Conservation (phyloP, 2,888 invertebrate genomes). For the Smittia aterrima region DNA sequence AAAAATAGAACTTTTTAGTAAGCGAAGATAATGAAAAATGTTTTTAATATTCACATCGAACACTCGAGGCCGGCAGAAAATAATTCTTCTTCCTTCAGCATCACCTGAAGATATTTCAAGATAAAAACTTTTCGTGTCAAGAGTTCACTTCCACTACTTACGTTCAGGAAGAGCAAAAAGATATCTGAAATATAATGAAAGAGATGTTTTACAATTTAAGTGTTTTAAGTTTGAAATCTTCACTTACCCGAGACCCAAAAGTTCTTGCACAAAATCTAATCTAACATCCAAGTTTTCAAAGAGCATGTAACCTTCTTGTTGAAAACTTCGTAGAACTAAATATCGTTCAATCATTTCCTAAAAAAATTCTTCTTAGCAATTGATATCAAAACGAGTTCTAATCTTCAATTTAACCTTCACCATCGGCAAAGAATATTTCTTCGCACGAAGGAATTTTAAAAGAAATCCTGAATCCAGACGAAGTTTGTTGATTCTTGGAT, state of each 20-base stretch:
- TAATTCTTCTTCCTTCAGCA: slow-evolving; percentile 68
- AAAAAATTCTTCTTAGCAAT: too few species aligned
- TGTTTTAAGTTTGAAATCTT: not conserved
- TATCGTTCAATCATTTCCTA: slow-evolving; percentile 76
- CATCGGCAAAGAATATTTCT: slow-evolving; percentile 77
- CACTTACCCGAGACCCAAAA: slow-evolving; percentile 62
- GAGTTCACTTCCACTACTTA: too few species aligned
- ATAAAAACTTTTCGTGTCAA: not conserved
- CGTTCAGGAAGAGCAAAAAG: not conserved
- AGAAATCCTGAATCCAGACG: slow-evolving; percentile 69
- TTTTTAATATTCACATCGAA: slow-evolving; percentile 77
- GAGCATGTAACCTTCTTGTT: slow-evolving; percentile 64
- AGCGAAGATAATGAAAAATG: slow-evolving; percentile 54
- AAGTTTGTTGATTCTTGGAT: slow-evolving; percentile 66
- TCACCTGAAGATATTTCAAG: slow-evolving; percentile 55
- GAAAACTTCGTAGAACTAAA: slow-evolving; percentile 71
- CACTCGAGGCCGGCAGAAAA: slow-evolving; percentile 65
- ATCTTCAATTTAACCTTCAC: too few species aligned
- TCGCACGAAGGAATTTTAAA: slow-evolving; percentile 72
- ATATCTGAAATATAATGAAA: not conserved
- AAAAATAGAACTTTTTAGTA: slow-evolving; percentile 58
- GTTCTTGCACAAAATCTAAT: slow-evolving; percentile 67
- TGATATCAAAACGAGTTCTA: too few species aligned
- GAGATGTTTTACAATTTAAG: not conserved
- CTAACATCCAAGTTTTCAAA: slow-evolving; percentile 71